phyloP scores from a whole-genome alignment of 2,888 invertebrate species.

The Andrena fulva region DNA sequence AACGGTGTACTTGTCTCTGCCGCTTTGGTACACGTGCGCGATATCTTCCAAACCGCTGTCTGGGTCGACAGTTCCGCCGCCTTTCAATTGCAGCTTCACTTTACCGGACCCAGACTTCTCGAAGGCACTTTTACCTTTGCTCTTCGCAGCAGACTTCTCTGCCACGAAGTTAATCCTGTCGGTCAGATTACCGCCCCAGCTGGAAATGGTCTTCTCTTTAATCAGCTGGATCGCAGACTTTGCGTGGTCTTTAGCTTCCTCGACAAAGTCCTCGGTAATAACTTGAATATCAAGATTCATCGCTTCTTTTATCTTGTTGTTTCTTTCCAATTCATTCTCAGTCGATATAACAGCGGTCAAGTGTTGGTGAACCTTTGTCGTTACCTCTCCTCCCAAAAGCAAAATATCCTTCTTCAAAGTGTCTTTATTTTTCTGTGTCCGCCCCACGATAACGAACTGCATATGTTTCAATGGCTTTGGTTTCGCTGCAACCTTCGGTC shows the following conservation, averaged over 20 bases:
- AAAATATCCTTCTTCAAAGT: constrained; percentile 89
- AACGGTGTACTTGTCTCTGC: constrained; percentile 89
- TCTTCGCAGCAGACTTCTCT: constrained; percentile 86
- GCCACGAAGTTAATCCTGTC: constrained; percentile 86
- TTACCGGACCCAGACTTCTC: constrained; percentile 87
- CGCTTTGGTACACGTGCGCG: constrained; percentile 91
- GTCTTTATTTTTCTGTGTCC: constrained; percentile 86
- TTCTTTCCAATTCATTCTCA: constrained; percentile 85
- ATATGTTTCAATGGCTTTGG: constrained; percentile 91
- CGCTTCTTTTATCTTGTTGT: constrained; percentile 88
- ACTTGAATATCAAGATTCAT: constrained; percentile 91
- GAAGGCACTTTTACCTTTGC: constrained; percentile 86
- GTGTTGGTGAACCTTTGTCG: constrained; percentile 88
- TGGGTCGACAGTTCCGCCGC: constrained; percentile 96
- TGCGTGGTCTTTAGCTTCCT: constrained; percentile 88
- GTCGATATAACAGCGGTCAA: constrained; percentile 92
- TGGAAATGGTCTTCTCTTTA: constrained; percentile 90
- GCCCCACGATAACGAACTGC: constrained; percentile 90
- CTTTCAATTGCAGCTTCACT: constrained; percentile 90
- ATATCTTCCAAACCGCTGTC: constrained; percentile 92
- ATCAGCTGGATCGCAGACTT: constrained; percentile 89
- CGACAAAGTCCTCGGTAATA: constrained; percentile 91
- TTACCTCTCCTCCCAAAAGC: constrained; percentile 91
- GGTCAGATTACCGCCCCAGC: constrained; percentile 92
- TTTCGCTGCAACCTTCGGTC: constrained; percentile 89